Percentiles rank a stretch among this genome's conserved stretches.
phyloP scores from a whole-genome alignment of 2,113 vertebrate genomes.

The Rhea pennata region DNA sequence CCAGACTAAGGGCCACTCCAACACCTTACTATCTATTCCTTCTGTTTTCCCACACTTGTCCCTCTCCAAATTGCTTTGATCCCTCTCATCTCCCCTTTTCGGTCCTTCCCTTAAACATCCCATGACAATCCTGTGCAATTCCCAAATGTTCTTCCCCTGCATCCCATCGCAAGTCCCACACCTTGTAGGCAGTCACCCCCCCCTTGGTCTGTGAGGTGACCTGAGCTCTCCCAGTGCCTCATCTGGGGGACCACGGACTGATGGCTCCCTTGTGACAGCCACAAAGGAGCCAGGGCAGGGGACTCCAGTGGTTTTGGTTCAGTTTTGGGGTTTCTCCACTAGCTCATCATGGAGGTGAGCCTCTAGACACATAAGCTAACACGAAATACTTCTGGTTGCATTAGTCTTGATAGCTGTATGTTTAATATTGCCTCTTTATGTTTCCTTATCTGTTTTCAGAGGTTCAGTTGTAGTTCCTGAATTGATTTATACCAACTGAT shows the following conservation, averaged over 20 bases:
- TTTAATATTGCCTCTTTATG: neutral
- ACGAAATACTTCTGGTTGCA: neutral
- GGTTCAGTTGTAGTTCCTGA: neutral
- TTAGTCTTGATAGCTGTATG: neutral
- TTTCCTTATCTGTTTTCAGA: neutral
- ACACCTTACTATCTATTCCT: neutral
- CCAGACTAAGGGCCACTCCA: accelerated
- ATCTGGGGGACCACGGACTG: accelerated
- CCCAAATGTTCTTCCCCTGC: neutral
- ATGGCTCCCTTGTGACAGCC: neutral
- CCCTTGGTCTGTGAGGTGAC: neutral
- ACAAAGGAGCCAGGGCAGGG: neutral
- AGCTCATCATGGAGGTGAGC: neutral
- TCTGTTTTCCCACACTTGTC: neutral
- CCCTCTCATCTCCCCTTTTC: neutral
- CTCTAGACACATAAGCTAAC: neutral
- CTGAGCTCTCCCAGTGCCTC: neutral
- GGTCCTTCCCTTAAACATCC: neutral
- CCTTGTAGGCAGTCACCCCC: neutral
- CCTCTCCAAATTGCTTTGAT: neutral
- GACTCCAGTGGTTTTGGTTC: neutral
- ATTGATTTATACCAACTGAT: neutral
- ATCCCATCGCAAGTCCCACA: accelerated
- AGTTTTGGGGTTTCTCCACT: accelerated
- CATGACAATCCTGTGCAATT: neutral